These are phyloP conservation scores for Champsocephalus esox DNA, from an alignment of 2,797 vertebrate genomes.

Conservation along the genomic window DNA sequence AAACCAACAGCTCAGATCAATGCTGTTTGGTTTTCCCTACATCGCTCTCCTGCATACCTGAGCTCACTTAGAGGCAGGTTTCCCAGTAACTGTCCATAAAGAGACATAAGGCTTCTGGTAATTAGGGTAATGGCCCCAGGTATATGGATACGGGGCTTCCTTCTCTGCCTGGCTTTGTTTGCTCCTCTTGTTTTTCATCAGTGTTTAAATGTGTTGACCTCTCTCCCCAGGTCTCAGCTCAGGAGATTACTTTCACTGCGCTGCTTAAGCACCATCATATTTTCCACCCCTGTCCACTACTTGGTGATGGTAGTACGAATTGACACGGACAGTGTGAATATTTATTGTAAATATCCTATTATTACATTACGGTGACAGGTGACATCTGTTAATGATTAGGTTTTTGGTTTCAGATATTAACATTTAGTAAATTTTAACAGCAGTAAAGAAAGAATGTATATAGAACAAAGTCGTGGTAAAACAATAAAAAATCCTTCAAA, in stretches of 20 bases:
- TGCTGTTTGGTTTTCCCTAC: constrained; percentile 40
- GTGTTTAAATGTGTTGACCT: constrained; percentile 57
- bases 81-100: constrained; percentile 69
- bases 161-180: constrained; percentile 69
- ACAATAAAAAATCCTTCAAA: not conserved
- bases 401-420: not conserved
- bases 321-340: not conserved
- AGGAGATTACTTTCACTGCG: constrained; percentile 65
- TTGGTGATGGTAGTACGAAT: not conserved
- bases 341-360: not conserved
- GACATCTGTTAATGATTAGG: not conserved
- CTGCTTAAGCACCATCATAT: constrained; percentile 37
- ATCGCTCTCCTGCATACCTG: constrained; percentile 16
- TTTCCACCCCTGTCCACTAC: constrained; percentile 38
- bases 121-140: constrained; percentile 72
- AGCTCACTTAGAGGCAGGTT: constrained; percentile 40
- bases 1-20: constrained; percentile 37
- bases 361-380: not conserved
- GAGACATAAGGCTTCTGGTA: constrained; percentile 43
- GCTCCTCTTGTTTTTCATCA: constrained; percentile 74
- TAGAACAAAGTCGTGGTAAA: not conserved
- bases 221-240: constrained; percentile 18
- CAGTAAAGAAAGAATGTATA: not conserved
- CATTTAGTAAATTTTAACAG: not conserved
- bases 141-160: constrained; percentile 72